Conservation (phyloP, 2,113 vertebrate species). For the Erpornis zantholeuca region DNA sequence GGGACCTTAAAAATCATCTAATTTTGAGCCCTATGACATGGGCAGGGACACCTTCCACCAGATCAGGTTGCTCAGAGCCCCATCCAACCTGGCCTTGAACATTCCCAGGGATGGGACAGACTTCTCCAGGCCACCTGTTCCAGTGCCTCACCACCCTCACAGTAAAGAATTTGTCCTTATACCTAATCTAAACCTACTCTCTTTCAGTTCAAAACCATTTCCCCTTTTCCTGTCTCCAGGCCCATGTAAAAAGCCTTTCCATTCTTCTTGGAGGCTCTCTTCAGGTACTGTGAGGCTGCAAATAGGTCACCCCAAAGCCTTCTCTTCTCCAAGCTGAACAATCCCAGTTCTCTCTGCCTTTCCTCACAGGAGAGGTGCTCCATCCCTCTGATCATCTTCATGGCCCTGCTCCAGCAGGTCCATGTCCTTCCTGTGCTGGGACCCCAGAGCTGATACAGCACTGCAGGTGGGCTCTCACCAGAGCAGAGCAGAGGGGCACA, state of each 20-base stretch:
- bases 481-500: neutral
- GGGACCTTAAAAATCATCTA: neutral
- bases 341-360: neutral
- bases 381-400: neutral
- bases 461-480: neutral
- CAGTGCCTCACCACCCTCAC: neutral
- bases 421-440: neutral
- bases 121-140: neutral
- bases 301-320: neutral
- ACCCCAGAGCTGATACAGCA: neutral
- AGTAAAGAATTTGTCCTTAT: neutral
- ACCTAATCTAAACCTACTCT: neutral
- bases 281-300: neutral
- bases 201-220: neutral
- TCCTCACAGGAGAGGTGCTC: neutral
- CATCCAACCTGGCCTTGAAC: neutral
- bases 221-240: neutral
- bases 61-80: neutral
- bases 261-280: neutral
- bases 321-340: neutral
- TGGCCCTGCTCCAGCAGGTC: neutral
- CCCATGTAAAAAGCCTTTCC: neutral
- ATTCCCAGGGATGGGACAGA: neutral
- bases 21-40: neutral
- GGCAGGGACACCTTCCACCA: neutral